Percentiles rank a stretch among this genome's conserved stretches.
phyloP scores from a whole-genome alignment of 2,797 vertebrate genomes.

The Falco naumanni region DNA sequence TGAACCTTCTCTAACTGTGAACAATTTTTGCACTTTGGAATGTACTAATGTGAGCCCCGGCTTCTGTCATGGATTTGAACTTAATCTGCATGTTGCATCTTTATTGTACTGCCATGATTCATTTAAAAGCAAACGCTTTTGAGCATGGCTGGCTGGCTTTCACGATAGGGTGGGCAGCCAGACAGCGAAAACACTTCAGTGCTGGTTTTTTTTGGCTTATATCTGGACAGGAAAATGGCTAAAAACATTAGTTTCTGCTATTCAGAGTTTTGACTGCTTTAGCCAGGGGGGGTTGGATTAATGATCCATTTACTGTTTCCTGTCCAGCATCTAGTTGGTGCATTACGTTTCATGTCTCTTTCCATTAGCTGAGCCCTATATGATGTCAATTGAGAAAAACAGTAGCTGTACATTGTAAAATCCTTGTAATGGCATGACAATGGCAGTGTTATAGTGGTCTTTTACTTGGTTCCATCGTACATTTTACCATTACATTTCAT shows the following conservation, averaged over 20 bases:
- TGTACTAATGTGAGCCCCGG: conserved; percentile 77
- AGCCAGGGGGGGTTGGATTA: conserved; percentile 85
- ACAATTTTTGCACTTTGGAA: conserved; percentile 82
- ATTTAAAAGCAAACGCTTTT: conserved; percentile 91
- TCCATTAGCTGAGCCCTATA: conserved; percentile 84
- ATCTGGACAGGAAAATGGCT: conserved; percentile 77
- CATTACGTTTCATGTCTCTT: conserved; percentile 92
- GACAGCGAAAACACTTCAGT: conserved; percentile 56
- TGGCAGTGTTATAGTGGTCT: conserved; percentile 73
- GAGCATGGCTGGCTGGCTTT: conserved; percentile 81
- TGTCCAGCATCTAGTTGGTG: conserved; percentile 83
- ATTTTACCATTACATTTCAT: conserved; percentile 85
- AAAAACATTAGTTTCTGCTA: conserved; percentile 84
- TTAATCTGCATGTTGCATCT: conserved; percentile 79
- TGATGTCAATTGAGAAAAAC: conserved; percentile 90
- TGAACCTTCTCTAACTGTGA: conserved; percentile 75
- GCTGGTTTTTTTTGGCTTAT: conserved; percentile 44
- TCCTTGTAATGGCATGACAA: conserved; percentile 74
- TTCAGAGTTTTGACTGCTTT: conserved; percentile 86
- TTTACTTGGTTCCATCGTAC: conserved; percentile 81
- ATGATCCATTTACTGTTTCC: conserved; percentile 86
- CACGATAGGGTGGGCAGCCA: conserved; percentile 62
- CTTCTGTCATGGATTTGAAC: conserved; percentile 82
- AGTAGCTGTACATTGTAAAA: conserved; percentile 77
- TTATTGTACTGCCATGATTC: conserved; percentile 84